These are phyloP conservation scores for Hyalella azteca DNA, from an alignment of 2,888 invertebrate genomes.

Conservation along the genomic window DNA sequence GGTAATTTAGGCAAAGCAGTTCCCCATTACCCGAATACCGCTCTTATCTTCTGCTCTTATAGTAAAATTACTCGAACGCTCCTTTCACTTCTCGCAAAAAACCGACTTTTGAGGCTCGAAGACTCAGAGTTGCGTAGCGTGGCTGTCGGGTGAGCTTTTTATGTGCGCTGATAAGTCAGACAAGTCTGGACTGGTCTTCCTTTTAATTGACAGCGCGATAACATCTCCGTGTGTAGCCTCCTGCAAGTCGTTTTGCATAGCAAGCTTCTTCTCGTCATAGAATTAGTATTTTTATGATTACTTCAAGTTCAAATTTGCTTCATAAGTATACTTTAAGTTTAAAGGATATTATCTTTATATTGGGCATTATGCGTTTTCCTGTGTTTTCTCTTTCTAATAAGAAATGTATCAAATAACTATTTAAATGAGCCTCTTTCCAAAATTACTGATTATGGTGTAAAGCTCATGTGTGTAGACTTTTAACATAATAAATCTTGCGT, in stretches of 20 bases:
- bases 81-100: slow-evolving; percentile 23
- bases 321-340: too few relatives aligned
- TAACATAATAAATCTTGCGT: too few relatives aligned
- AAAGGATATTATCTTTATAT: too few relatives aligned
- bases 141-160: background rate
- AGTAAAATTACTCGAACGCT: slow-evolving; percentile 20
- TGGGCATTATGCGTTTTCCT: too few relatives aligned
- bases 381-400: too few relatives aligned
- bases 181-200: slow-evolving; percentile 10
- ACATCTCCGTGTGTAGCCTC: background rate
- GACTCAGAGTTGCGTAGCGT: background rate
- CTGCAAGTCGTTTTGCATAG: slow-evolving; percentile 17
- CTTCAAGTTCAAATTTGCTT: too few relatives aligned
- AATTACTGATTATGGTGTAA: too few relatives aligned
- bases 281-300: too few relatives aligned
- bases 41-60: background rate
- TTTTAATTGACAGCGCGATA: slow-evolving; percentile 29
- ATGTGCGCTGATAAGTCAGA: background rate
- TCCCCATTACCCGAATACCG: background rate
- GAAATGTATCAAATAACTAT: too few relatives aligned
- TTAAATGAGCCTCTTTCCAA: too few relatives aligned
- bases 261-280: background rate
- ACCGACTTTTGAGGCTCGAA: background rate
- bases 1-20: too few relatives aligned
- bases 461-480: too few relatives aligned